phyloP scores from a whole-genome alignment of 2,888 invertebrate genomes.

The Pseudanteris insignis region DNA sequence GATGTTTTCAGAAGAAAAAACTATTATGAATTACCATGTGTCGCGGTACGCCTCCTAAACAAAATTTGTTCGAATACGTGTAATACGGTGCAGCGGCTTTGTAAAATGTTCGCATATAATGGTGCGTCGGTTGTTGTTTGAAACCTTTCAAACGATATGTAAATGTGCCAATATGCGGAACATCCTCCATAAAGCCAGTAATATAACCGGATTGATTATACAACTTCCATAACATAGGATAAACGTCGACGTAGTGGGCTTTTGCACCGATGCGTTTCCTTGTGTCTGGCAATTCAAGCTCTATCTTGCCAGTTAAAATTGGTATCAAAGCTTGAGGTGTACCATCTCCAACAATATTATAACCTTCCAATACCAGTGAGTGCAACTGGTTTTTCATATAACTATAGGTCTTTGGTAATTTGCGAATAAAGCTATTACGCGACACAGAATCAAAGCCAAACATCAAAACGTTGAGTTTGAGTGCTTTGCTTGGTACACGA shows the following conservation, averaged over 20 bases:
- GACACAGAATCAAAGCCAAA: conserved; percentile 91
- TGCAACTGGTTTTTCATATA: conserved; percentile 73
- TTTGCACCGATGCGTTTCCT: conserved; percentile 73
- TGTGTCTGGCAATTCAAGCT: conserved; percentile 88
- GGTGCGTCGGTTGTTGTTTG: conserved; percentile 82
- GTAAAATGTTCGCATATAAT: conserved; percentile 86
- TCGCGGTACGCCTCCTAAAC: conserved; percentile 77
- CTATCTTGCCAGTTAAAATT: conserved; percentile 83
- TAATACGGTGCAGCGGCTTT: conserved; percentile 73
- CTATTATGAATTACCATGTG: conserved; percentile 71
- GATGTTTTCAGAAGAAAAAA: too few relatives aligned
- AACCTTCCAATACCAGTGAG: conserved; percentile 76
- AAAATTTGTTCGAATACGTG: conserved; percentile 70
- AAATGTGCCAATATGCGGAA: conserved; percentile 85
- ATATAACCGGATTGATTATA: conserved; percentile 75
- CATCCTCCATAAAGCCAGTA: conserved; percentile 89
- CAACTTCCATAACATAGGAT: conserved; percentile 88
- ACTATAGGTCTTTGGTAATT: conserved; percentile 77
- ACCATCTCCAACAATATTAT: conserved; percentile 87
- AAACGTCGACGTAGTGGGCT: conserved; percentile 76
- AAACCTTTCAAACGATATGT: conserved; percentile 92
- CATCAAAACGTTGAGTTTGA: conserved; percentile 79
- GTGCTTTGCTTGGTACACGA: conserved; percentile 63
- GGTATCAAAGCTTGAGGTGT: conserved; percentile 89
- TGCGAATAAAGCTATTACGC: conserved; percentile 79